Conservation (phyloP, 1,140 invertebrate genomes). For the Armadillidium nasatum region DNA sequence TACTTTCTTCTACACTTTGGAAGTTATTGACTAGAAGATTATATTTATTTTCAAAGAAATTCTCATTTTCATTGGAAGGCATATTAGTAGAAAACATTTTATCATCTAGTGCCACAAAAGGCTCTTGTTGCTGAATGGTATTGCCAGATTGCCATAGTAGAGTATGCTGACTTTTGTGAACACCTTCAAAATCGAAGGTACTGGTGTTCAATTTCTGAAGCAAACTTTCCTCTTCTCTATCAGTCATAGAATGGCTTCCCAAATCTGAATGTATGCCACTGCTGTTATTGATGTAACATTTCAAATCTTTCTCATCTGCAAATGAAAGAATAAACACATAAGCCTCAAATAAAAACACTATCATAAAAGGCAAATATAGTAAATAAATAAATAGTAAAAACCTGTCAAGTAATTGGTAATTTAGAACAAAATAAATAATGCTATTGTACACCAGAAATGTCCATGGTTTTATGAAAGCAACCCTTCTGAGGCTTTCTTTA, state of each 20-base stretch:
- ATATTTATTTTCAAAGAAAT: background rate
- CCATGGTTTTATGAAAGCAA: too few species aligned
- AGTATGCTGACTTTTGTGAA: background rate
- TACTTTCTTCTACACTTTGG: background rate
- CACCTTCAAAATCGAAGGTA: background rate
- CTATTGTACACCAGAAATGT: too few species aligned
- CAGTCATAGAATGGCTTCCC: background rate
- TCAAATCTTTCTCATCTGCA: background rate
- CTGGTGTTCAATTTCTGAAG: background rate
- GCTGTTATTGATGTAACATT: background rate
- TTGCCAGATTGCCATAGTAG: background rate
- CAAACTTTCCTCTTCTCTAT: background rate
- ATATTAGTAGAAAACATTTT: background rate
- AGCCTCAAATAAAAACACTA: background rate
- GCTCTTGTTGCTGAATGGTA: background rate
- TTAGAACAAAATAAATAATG: too few species aligned
- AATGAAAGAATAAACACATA: background rate
- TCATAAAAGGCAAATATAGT: too few species aligned
- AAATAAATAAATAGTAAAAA: too few species aligned
- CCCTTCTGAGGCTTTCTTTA: too few species aligned
- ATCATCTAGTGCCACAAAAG: background rate
- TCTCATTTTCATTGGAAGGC: background rate
- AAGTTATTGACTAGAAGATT: too few species aligned
- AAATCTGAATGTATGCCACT: background rate
- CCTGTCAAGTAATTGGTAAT: too few species aligned